A percentile compares a stretch with the other conserved stretches of the same genome.
These are phyloP conservation scores for Crambe crambe DNA, from an alignment of 37 sponge, comb jelly and placozoan species.

Conservation along the genomic window DNA sequence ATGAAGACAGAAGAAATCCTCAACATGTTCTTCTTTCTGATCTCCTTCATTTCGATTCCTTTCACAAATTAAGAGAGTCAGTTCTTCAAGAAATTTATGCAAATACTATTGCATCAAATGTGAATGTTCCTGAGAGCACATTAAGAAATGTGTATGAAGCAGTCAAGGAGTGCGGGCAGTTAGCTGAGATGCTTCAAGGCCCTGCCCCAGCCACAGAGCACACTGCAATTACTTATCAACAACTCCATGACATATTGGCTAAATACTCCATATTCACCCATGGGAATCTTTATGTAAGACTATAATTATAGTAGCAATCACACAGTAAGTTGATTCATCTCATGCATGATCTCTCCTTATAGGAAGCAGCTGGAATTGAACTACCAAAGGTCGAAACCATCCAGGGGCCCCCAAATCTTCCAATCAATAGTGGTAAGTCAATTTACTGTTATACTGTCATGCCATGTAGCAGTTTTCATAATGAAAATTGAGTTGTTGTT, in stretches of 20 bases:
- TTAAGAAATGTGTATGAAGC: neutral
- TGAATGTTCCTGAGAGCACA: neutral
- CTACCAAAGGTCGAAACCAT: neutral
- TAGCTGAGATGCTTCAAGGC: neutral
- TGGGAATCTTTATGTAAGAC: neutral
- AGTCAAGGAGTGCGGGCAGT: neutral
- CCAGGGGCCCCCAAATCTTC: neutral
- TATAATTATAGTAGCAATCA: too few relatives aligned
- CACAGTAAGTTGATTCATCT: too few relatives aligned
- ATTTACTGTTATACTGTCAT: neutral
- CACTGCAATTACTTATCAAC: neutral
- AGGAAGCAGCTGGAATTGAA: neutral
- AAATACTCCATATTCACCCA: neutral
- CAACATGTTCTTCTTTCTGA: neutral
- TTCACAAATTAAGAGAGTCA: neutral
- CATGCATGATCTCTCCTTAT: neutral
- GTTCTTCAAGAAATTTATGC: neutral
- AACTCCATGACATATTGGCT: neutral
- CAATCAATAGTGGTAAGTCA: neutral
- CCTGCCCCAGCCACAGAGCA: neutral
- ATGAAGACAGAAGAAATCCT: neutral
- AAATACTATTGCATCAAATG: neutral
- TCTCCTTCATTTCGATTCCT: neutral
- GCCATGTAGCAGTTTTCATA: too few relatives aligned
- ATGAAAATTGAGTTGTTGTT: too few relatives aligned